Evolutionary conservation across 2,797 vertebrate species (phyloP), one percentile per base, ranked within the genome.

Genomic region (Eremophila alpestris): DNA sequence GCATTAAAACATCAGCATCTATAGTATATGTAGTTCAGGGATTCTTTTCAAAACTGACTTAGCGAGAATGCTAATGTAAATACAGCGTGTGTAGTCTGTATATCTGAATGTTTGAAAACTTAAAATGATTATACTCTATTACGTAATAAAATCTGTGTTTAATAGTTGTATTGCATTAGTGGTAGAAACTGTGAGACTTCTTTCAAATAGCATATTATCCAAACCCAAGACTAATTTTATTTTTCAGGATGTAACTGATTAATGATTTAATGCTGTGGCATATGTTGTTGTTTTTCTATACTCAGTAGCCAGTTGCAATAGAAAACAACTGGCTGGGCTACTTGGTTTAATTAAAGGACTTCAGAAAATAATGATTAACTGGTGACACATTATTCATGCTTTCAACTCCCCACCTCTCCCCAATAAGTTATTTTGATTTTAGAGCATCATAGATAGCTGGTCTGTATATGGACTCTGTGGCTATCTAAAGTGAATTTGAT

Each of bases 301-400:
- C 10, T 70, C 48, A 58, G 23, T 68, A 32, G 87, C 36, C 17
- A n/a, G 16, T 14, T 27, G 40, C 36, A 63, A 62, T 10, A 87
- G 46, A 62, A 93, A 87, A 59, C 32, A 84, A 92, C 30, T 67
- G 30, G 16, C 13, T 49, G 48, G 41, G 21, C 22, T 75, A 41
- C 46, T 90, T 91, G n/a, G 51, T 90, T 94, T 86, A 67, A 77
- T 90, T 90, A 88, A 73, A 83, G 81, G 26, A 9, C 12, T 56
- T 71, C 8, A 69, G 26, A 9, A 48, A 32, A 78, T 56, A 29
- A 4, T 8, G 34, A n/a, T 5, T 13, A 54, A 34, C 34, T 76
- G 23, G 3, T 82, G n/a, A 49, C 30, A 43, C 2, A 16, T 76
- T 79, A 69, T 70, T 84, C 30, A 29, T 64, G 22, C 5, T 4